A percentile compares a stretch with the other conserved stretches of the same genome.
phyloP scores from a whole-genome alignment of 2,113 vertebrate species.

The Callipepla squamata region DNA sequence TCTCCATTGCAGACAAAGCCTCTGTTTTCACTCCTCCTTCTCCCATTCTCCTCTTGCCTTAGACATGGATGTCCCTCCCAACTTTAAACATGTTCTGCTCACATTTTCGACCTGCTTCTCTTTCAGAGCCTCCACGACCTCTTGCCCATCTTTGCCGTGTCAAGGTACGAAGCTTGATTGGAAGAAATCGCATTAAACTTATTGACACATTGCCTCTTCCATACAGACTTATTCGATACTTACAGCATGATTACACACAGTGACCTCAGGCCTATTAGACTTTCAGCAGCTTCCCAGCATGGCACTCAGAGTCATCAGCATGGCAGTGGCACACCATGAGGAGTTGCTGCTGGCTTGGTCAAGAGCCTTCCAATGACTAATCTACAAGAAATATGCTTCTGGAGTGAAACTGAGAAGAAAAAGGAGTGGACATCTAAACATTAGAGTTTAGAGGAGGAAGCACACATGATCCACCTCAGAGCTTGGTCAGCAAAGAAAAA shows the following conservation, averaged over 20 bases:
- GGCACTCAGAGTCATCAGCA: not conserved
- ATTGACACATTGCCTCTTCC: slow-evolving; percentile 88
- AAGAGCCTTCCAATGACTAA: not conserved
- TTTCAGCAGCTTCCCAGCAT: not conserved
- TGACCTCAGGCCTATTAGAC: not conserved
- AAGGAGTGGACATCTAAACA: not conserved
- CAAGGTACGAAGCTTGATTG: slow-evolving; percentile 84
- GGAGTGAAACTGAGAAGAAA: not conserved
- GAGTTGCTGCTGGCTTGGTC: slow-evolving; percentile 12
- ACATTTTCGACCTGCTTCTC: not conserved
- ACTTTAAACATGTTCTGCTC: not conserved
- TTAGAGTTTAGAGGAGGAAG: slow-evolving; percentile 8
- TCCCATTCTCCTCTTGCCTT: not conserved
- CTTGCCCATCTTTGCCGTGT: slow-evolving; percentile 91
- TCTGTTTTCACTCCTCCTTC: not conserved
- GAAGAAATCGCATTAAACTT: slow-evolving; percentile 81
- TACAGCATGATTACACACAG: slow-evolving; percentile 79
- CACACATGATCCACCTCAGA: not conserved
- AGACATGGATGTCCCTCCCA: not conserved
- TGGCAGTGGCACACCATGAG: not conserved
- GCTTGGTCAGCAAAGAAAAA: not conserved
- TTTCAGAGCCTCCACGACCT: slow-evolving; percentile 86
- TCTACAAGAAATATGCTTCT: not conserved
- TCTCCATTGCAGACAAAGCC: not conserved
- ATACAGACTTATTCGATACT: slow-evolving; percentile 84